Evolutionary conservation across 2,797 vertebrate species (phyloP), one percentile per base, ranked within the genome.

Genomic region (Echiichthys vipera): DNA sequence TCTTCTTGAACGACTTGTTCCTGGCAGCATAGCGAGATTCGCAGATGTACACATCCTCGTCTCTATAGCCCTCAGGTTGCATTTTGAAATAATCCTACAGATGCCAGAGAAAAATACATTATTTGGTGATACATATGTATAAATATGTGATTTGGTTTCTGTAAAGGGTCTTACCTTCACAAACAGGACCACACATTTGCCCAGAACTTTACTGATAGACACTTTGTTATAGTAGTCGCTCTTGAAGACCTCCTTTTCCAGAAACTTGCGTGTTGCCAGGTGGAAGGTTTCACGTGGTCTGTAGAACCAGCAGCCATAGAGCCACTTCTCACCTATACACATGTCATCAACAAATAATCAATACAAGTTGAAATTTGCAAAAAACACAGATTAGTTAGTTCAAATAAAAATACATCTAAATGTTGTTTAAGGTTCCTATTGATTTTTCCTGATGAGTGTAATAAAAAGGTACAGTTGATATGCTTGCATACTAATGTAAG

Each of bases 221-320:
- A 95, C 95, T 93, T 95, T 97, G 94, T 96, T 99, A 66, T 96
- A 97, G 90, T 97, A 98, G 85, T 99, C 98, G 27, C 98, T 98
- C 91, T 99, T 99, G 91, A 99, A 99, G 84, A 97, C 96, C 90
- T 99, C 97, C 61, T 98, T 99, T 89, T 99, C 97, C 91, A 99
- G 92, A 91, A 99, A 99, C 91, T 99, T 99, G 77, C 97, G 94
- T 30, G 97, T 99, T 74, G 97, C 97, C 77, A 99, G 87, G 80
- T 99, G 98, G 85, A 99, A 99, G 1, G 97, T 99, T 94, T 99
- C 98, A 76, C 95, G 97, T 56, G 98, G 98, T 74, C 98, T 94
- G 89, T 99, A 99, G 93, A 99, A 99, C 97, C 98, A 99, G 89
- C 98, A 97, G 64, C 98, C 98, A 29, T 97, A 96, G 53, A 99